phyloP scores from a whole-genome alignment of 1,140 invertebrate genomes.

The Maconellicoccus hirsutus region DNA sequence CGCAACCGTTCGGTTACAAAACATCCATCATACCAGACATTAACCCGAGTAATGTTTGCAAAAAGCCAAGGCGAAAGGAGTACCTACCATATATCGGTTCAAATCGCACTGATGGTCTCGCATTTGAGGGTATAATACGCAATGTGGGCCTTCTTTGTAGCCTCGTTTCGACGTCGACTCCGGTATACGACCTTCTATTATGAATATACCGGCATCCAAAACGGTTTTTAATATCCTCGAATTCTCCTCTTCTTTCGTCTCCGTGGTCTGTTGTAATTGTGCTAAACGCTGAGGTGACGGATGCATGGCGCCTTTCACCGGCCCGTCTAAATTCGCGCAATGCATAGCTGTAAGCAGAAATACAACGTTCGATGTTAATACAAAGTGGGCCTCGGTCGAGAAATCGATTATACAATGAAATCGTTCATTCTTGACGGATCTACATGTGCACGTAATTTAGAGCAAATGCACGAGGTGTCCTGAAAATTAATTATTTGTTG shows the following conservation, averaged over 20 bases:
- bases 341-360: neutral
- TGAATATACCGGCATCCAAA: constrained; percentile 29
- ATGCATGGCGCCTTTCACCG: neutral
- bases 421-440: too few species aligned
- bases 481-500: too few species aligned
- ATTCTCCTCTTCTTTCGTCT: constrained; percentile 24
- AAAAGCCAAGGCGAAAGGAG: too few species aligned
- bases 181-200: constrained; percentile 29
- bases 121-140: constrained; percentile 37
- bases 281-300: neutral
- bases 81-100: constrained; percentile 15
- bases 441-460: too few species aligned
- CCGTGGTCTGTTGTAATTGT: constrained; percentile 2
- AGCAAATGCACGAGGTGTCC: too few species aligned
- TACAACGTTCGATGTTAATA: too few species aligned
- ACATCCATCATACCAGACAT: too few species aligned
- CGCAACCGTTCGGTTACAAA: too few species aligned
- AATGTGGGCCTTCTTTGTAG: constrained; percentile 60
- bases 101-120: constrained; percentile 24
- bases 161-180: constrained; percentile 24
- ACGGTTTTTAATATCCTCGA: constrained; percentile 27
- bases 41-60: too few species aligned
- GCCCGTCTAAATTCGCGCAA: constrained; percentile 2
- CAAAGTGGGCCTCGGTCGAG: too few species aligned
- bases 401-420: too few species aligned